Percentiles rank a stretch among this genome's conserved stretches.
These are phyloP conservation scores for Auanema freiburgensis DNA, from an alignment of 2,888 invertebrate species.

Conservation along the genomic window DNA sequence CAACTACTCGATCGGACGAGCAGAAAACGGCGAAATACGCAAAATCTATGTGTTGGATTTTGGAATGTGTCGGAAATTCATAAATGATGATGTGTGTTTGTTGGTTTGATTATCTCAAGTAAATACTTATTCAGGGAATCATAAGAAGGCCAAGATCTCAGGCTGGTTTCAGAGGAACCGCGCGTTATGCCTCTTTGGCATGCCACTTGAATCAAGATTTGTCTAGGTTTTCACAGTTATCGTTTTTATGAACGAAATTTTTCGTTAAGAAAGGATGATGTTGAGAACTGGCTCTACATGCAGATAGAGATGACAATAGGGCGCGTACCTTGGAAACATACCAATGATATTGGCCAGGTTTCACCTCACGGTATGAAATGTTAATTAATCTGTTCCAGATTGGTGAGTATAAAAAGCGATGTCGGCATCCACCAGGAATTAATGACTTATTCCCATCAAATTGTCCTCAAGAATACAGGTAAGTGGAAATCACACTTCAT, in stretches of 20 bases:
- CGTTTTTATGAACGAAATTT: not conserved
- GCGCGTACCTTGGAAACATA: slow-evolving; percentile 49
- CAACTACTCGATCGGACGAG: slow-evolving; percentile 48
- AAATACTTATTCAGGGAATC: slow-evolving; percentile 31
- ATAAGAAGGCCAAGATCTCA: slow-evolving; percentile 53
- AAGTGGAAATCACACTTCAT: not conserved
- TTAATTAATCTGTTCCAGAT: too few species aligned
- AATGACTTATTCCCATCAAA: slow-evolving; percentile 41
- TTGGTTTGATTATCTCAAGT: not conserved
- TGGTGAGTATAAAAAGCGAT: slow-evolving; percentile 42
- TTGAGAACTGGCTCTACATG: slow-evolving; percentile 51
- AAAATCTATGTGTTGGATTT: slow-evolving; percentile 50
- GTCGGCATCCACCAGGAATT: slow-evolving; percentile 31
- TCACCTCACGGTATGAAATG: not conserved
- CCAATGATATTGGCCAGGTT: slow-evolving; percentile 45
- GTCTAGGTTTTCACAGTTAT: slow-evolving; percentile 21
- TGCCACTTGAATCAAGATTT: slow-evolving; percentile 54
- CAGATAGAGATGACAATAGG: slow-evolving; percentile 49
- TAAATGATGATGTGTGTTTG: slow-evolving; percentile 31
- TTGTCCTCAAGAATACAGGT: slow-evolving; percentile 25
- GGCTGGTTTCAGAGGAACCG: slow-evolving; percentile 61
- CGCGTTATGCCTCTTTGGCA: slow-evolving; percentile 57
- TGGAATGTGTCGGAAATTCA: slow-evolving; percentile 51
- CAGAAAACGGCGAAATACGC: slow-evolving; percentile 40
- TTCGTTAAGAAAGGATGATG: slow-evolving; percentile 47